A percentile compares a stretch with the other conserved stretches of the same genome.
phyloP scores from a whole-genome alignment of 2,888 invertebrate species.

The Disparrhopalites patrizii region DNA sequence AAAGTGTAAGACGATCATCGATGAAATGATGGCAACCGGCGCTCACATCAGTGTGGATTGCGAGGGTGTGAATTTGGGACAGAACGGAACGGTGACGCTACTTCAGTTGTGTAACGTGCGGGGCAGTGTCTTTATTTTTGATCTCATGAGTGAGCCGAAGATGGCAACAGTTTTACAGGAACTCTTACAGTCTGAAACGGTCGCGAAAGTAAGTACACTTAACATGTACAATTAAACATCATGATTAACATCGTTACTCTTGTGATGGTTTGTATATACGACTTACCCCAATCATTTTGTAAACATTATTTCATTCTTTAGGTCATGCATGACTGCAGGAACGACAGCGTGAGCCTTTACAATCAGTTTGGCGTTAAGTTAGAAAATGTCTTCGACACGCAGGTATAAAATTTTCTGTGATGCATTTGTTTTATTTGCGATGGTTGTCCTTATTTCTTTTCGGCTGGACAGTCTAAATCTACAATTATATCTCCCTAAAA shows the following conservation, averaged over 20 bases:
- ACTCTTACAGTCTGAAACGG: constrained; percentile 57
- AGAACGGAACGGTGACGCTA: constrained; percentile 78
- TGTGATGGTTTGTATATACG: not conserved
- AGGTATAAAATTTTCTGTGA: constrained; percentile 57
- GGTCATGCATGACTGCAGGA: constrained; percentile 87
- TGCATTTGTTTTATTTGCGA: too few species aligned
- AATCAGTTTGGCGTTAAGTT: constrained; percentile 79
- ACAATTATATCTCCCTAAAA: too few species aligned
- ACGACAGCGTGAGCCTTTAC: constrained; percentile 82
- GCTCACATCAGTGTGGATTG: constrained; percentile 65
- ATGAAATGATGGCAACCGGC: constrained; percentile 63
- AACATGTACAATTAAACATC: not conserved
- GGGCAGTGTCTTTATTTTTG: constrained; percentile 81
- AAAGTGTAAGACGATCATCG: constrained; percentile 53
- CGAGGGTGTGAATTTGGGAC: constrained; percentile 86
- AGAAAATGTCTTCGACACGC: constrained; percentile 85
- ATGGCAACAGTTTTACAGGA: constrained; percentile 71
- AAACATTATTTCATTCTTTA: constrained; percentile 48
- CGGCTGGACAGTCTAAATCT: too few species aligned
- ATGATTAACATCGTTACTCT: not conserved
- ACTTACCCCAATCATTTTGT: not conserved
- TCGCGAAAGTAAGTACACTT: constrained; percentile 65
- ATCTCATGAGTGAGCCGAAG: constrained; percentile 76
- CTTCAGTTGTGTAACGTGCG: constrained; percentile 68
- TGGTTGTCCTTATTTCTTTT: too few species aligned